phyloP scores from a whole-genome alignment of 2,888 invertebrate species.

The Nomada flava region DNA sequence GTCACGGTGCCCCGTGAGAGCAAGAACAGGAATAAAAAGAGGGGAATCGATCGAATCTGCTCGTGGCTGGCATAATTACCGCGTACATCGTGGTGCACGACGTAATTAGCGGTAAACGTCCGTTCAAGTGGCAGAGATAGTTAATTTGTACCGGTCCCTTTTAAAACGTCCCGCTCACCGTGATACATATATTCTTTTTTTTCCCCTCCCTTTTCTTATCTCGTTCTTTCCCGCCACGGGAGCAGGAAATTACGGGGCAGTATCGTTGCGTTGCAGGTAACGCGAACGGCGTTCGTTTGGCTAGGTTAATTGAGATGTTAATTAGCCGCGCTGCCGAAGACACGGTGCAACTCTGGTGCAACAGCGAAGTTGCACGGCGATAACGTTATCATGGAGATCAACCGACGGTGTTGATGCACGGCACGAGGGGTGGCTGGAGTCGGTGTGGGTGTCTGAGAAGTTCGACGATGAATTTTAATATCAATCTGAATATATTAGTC shows the following conservation, averaged over 20 bases:
- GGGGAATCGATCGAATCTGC: constrained; percentile 27
- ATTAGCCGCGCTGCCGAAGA: constrained; percentile 27
- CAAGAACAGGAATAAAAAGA: constrained; percentile 9
- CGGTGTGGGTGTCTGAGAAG: neutral
- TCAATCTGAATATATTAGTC: too few species aligned
- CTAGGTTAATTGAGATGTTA: constrained; percentile 54
- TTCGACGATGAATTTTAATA: neutral
- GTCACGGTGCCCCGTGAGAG: constrained; percentile 58
- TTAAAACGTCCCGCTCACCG: constrained; percentile 24
- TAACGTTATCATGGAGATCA: constrained; percentile 22
- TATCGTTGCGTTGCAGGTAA: constrained; percentile 14
- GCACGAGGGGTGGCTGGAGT: neutral
- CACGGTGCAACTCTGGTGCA: neutral
- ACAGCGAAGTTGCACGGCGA: neutral
- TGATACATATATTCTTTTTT: neutral
- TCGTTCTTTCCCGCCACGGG: neutral
- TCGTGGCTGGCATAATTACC: constrained; percentile 57
- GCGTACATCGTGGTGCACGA: constrained; percentile 49
- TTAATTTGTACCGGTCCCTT: constrained; percentile 61
- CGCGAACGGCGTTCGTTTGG: neutral
- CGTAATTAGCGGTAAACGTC: constrained; percentile 64
- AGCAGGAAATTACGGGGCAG: constrained; percentile 33
- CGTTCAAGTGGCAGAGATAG: constrained; percentile 51
- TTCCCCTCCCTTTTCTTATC: neutral
- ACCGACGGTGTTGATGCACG: neutral